phyloP scores from a whole-genome alignment of 2,113 vertebrate species.

The Xiphophorus maculatus region DNA sequence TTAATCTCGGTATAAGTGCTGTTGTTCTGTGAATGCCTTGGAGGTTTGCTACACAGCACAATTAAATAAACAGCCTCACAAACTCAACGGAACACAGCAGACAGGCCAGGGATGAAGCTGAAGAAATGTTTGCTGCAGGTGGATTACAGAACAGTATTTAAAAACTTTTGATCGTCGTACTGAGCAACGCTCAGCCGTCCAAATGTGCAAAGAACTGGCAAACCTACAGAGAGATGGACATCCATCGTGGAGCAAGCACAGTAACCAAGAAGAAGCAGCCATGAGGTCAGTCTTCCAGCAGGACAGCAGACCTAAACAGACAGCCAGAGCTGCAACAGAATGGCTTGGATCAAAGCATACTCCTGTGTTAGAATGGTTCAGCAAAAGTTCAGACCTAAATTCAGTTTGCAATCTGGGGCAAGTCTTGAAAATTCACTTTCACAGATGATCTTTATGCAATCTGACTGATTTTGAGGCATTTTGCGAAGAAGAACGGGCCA shows the following conservation, averaged over 20 bases:
- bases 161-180: neutral
- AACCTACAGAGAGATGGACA: neutral
- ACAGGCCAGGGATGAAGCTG: neutral
- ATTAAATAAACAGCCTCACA: neutral
- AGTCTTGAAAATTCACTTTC: no score
- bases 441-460: no score
- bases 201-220: neutral
- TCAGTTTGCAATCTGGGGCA: neutral
- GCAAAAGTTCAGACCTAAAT: neutral
- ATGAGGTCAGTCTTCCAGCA: neutral
- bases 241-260: no score
- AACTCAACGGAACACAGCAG: neutral
- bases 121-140: neutral
- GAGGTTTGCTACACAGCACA: neutral
- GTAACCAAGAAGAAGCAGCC: neutral
- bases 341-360: neutral
- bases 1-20: neutral
- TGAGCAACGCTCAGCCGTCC: neutral
- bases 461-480: no score
- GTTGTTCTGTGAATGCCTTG: neutral
- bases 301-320: neutral
- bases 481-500: no score
- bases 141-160: neutral
- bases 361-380: neutral
- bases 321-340: neutral